A percentile compares a stretch with the other conserved stretches of the same genome.
Evolutionary conservation across 2,797 vertebrate species (phyloP).

Genomic region (Limosa lapponica): DNA sequence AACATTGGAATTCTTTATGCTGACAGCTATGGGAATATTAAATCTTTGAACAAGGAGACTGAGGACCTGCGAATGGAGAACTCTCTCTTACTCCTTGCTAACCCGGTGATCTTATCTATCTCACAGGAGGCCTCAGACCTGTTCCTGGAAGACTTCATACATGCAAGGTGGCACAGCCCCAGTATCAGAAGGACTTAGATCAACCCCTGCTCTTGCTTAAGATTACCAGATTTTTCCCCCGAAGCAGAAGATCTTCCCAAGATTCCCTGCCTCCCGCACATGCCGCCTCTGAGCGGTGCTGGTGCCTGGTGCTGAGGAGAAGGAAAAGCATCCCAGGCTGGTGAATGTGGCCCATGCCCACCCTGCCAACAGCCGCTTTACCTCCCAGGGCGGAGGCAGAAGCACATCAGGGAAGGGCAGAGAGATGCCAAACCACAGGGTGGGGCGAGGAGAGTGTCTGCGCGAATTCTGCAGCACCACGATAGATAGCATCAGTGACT

Average conservation of each 20-base stretch:
- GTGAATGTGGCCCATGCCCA: neutral
- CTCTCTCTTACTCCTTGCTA: neutral
- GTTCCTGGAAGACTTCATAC: neutral
- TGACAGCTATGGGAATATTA: neutral
- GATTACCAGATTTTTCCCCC: neutral
- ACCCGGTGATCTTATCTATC: neutral
- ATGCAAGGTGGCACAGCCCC: neutral
- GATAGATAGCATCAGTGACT: neutral
- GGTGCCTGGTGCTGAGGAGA: neutral
- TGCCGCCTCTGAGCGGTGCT: accelerated
- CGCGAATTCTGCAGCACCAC: neutral
- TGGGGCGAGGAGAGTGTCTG: neutral
- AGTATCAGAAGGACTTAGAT: neutral
- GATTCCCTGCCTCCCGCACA: neutral
- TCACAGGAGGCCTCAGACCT: neutral
- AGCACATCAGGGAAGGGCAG: neutral
- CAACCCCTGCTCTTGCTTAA: neutral
- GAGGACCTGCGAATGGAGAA: neutral
- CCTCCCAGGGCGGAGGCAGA: neutral
- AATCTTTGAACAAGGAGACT: neutral
- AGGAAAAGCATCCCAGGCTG: neutral
- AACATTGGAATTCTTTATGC: neutral
- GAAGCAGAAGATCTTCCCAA: neutral
- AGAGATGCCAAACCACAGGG: neutral
- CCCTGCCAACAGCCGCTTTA: neutral